Conservation (phyloP, 2,113 vertebrate genomes). For the Chiloscyllium plagiosum region DNA sequence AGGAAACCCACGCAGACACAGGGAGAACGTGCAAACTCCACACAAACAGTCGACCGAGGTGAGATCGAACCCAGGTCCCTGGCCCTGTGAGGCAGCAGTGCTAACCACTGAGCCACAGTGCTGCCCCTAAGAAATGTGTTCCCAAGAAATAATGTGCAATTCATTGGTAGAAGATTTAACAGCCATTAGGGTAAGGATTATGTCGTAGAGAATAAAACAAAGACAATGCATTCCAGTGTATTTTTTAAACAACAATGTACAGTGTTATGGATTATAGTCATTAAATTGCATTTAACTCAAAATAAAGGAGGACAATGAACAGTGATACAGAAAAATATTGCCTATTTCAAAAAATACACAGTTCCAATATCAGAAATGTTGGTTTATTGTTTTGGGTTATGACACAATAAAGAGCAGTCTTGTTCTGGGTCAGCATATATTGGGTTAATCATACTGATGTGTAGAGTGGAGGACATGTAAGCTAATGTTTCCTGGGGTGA, state of each 20-base stretch:
- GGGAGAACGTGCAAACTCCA: no score
- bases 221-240: not conserved
- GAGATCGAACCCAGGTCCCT: no score
- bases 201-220: not conserved
- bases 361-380: not conserved
- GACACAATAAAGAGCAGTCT: not conserved
- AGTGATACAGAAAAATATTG: not conserved
- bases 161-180: not conserved
- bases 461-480: not conserved
- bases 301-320: not conserved
- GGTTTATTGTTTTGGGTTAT: not conserved
- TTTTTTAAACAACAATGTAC: not conserved
- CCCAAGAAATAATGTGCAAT: not conserved
- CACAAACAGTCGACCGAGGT: no score
- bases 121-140: not conserved
- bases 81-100: no score
- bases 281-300: not conserved
- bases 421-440: not conserved
- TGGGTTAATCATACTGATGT: not conserved
- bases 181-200: not conserved
- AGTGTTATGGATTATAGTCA: not conserved
- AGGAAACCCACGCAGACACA: no score
- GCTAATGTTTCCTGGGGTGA: not conserved
- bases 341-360: not conserved
- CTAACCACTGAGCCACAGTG: no score